These are phyloP conservation scores for Lycia hirtaria DNA, from an alignment of 2,888 invertebrate species.

Conservation along the genomic window DNA sequence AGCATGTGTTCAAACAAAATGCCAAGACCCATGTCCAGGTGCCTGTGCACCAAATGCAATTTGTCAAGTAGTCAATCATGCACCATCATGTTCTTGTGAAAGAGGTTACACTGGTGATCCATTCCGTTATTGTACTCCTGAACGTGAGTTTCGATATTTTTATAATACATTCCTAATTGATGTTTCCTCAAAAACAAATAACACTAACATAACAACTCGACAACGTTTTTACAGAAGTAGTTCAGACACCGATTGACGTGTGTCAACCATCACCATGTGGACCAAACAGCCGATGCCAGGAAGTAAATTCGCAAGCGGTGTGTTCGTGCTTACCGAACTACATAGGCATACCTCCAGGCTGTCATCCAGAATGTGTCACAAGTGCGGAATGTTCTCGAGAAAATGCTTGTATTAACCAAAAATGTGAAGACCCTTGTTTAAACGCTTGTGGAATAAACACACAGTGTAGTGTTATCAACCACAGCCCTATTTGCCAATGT, in stretches of 20 bases:
- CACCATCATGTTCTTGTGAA: slow-evolving; percentile 89
- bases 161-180: background rate
- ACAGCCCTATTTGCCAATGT: slow-evolving; percentile 92
- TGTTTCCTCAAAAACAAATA: slow-evolving; percentile 3
- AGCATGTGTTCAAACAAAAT: slow-evolving; percentile 90
- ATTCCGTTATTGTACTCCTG: slow-evolving; percentile 85
- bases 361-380: slow-evolving; percentile 91
- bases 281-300: slow-evolving; percentile 90
- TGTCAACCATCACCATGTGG: slow-evolving; percentile 91
- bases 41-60: slow-evolving; percentile 91
- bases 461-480: slow-evolving; percentile 90
- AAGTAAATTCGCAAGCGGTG: slow-evolving; percentile 89
- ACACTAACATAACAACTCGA: background rate
- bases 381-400: slow-evolving; percentile 91
- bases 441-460: slow-evolving; percentile 89
- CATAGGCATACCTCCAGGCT: slow-evolving; percentile 90
- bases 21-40: slow-evolving; percentile 91
- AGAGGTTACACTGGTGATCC: slow-evolving; percentile 90
- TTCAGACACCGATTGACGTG: slow-evolving; percentile 74
- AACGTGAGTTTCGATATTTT: slow-evolving; percentile 78
- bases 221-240: slow-evolving; percentile 53
- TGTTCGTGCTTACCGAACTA: slow-evolving; percentile 91
- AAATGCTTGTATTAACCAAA: slow-evolving; percentile 90
- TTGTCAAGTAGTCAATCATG: slow-evolving; percentile 90
- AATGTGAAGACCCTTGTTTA: slow-evolving; percentile 91